These are phyloP conservation scores for Todiramphus chloris DNA, from an alignment of 2,113 vertebrate species.

Conservation along the genomic window DNA sequence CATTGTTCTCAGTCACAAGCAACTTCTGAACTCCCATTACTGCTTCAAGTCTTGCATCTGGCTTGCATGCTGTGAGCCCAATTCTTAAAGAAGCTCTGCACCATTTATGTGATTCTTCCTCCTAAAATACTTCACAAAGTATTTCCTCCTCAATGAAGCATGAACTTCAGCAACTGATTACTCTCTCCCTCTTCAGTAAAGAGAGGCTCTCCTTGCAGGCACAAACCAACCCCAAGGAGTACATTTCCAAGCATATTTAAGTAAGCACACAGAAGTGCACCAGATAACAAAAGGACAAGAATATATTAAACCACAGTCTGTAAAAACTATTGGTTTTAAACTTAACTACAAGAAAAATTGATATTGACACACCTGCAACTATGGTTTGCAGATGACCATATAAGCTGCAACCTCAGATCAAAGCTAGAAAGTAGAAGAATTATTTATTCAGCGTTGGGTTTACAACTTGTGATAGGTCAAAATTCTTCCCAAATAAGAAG, in stretches of 20 bases:
- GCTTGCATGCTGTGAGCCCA: constrained; percentile 42
- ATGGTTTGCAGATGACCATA: not conserved
- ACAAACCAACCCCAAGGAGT: not conserved
- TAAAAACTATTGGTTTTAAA: not conserved
- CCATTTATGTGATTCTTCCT: constrained; percentile 16
- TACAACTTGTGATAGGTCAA: not conserved
- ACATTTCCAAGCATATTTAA: not conserved
- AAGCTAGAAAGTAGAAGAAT: not conserved
- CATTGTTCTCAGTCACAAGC: constrained; percentile 60
- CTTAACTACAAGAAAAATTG: not conserved
- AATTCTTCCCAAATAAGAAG: not conserved
- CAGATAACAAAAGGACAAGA: not conserved
- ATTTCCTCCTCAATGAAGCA: not conserved
- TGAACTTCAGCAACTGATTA: not conserved
- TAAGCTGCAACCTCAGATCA: not conserved
- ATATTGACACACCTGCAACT: not conserved
- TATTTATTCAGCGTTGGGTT: not conserved
- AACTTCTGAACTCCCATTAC: constrained; percentile 52
- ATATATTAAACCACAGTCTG: not conserved
- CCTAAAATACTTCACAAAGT: constrained; percentile 34
- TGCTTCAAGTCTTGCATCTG: constrained; percentile 60
- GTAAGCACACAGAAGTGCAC: not conserved
- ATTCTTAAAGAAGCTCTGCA: constrained; percentile 53
- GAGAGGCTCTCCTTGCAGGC: not conserved
- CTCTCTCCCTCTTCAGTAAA: not conserved